Percentiles rank a stretch among this genome's conserved stretches.
These are phyloP conservation scores for Saccopteryx bilineata DNA, from an alignment of 2,113 vertebrate species.

Conservation along the genomic window DNA sequence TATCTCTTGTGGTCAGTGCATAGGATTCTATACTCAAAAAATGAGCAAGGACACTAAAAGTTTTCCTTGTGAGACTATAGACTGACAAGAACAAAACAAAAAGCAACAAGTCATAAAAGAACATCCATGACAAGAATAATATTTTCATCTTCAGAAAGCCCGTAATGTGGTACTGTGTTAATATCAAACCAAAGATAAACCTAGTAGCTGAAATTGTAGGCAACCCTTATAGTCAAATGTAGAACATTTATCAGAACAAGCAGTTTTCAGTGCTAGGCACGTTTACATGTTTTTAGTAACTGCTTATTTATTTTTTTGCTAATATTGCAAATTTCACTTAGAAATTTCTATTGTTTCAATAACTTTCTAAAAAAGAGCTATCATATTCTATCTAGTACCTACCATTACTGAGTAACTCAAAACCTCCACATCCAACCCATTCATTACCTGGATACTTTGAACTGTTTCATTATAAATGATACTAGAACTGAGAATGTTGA, in stretches of 20 bases:
- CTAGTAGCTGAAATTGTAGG: not conserved
- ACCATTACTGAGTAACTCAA: not conserved
- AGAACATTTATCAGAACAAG: not conserved
- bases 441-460: not conserved
- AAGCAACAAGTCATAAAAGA: not conserved
- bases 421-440: not conserved
- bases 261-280: not conserved
- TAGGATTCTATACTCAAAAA: not conserved
- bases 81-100: not conserved
- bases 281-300: not conserved
- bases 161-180: not conserved
- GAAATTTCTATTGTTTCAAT: not conserved
- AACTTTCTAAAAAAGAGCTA: not conserved
- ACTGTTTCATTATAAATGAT: not conserved
- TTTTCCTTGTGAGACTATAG: not conserved
- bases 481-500: not conserved
- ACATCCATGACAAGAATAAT: not conserved
- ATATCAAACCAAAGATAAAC: not conserved
- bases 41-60: not conserved
- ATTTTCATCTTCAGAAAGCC: slow-evolving; percentile 34
- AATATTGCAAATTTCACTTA: not conserved
- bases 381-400: not conserved
- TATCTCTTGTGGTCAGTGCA: not conserved
- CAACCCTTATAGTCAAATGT: not conserved
- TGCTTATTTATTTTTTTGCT: not conserved